Evolutionary conservation across 2,113 vertebrate species (phyloP).

Genomic region (Columba janthina): DNA sequence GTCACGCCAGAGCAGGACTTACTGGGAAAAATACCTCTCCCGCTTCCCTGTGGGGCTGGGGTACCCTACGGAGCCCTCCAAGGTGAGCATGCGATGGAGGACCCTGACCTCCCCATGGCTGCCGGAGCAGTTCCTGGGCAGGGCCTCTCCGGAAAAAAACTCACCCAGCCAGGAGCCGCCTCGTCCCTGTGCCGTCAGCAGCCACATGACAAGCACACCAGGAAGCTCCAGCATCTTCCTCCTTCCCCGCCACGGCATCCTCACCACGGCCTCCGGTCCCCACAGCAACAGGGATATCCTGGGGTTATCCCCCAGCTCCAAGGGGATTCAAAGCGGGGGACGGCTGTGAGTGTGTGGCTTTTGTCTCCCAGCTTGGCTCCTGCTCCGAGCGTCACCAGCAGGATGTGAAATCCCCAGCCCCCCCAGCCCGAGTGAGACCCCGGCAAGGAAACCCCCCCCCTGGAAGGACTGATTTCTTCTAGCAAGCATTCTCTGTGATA

Average conservation of each 20-base stretch:
- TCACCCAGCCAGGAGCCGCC: neutral
- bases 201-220: neutral
- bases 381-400: rapidly evolving
- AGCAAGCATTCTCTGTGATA: neutral
- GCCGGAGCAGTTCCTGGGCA: rapidly evolving
- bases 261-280: neutral
- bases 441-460: neutral
- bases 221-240: neutral
- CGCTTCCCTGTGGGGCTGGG: neutral
- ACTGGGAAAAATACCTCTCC: neutral
- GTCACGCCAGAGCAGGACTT: neutral
- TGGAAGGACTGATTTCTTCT: neutral
- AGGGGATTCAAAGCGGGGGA: rapidly evolving
- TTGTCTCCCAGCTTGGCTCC: neutral
- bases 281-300: neutral
- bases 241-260: neutral
- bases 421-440: neutral
- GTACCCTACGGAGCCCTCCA: neutral
- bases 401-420: neutral
- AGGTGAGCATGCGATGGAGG: rapidly evolving
- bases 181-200: neutral
- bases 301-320: neutral
- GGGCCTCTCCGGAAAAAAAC: neutral
- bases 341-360: rapidly evolving
- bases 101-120: neutral